Evolutionary conservation across 2,797 vertebrate species (phyloP).

Genomic region (Acanthurus tractus): DNA sequence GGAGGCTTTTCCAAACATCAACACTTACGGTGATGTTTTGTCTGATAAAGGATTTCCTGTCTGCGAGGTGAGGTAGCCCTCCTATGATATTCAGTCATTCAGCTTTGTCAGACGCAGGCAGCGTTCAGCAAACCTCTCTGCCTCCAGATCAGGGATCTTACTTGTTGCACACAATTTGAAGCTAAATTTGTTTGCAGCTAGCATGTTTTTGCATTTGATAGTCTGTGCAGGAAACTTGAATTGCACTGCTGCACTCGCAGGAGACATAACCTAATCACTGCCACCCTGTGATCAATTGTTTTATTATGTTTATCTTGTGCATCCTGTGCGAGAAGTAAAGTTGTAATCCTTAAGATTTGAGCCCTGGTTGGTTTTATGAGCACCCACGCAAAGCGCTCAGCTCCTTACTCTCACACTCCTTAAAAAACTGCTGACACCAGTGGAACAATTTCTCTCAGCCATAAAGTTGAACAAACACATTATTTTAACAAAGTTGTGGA

Average conservation of each 20-base stretch:
- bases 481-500: background rate
- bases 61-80: background rate
- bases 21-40: slow-evolving; percentile 25
- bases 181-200: background rate
- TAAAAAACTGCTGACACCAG: background rate
- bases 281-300: background rate
- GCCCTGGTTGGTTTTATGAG: background rate
- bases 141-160: background rate
- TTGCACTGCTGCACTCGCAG: background rate
- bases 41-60: slow-evolving; percentile 68
- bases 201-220: background rate
- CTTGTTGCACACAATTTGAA: background rate
- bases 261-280: background rate
- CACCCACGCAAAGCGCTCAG: background rate
- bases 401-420: background rate
- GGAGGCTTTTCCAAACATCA: slow-evolving; percentile 58
- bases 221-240: background rate
- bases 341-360: background rate
- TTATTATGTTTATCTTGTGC: background rate
- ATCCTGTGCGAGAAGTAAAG: background rate
- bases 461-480: background rate
- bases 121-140: background rate
- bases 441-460: background rate
- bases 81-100: background rate
- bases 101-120: background rate